Conservation (phyloP, 2,888 invertebrate species). For the Catotricha subobsoleta region DNA sequence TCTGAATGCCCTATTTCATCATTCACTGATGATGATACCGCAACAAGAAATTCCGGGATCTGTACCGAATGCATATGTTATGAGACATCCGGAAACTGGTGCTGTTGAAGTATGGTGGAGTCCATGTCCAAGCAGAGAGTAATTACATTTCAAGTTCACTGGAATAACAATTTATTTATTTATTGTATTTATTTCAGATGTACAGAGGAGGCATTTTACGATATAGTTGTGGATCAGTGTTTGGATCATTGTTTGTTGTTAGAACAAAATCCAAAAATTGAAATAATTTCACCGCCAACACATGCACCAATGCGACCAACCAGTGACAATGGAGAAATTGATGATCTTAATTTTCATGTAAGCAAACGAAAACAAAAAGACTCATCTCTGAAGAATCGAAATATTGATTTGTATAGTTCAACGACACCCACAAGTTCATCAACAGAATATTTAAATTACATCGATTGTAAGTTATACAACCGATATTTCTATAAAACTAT, state of each 20-base stretch:
- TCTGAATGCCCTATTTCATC: slow-evolving; percentile 61
- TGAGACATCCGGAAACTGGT: slow-evolving; percentile 51
- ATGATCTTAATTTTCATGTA: slow-evolving; percentile 38
- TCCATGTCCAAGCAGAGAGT: slow-evolving; percentile 61
- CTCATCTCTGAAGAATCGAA: slow-evolving; percentile 24
- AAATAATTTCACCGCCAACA: slow-evolving; percentile 18
- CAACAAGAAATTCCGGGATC: slow-evolving; percentile 61
- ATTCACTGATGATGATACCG: slow-evolving; percentile 58
- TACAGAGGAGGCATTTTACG: slow-evolving; percentile 53
- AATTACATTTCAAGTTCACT: too few species aligned
- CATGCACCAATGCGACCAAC: slow-evolving; percentile 16
- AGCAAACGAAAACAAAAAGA: slow-evolving; percentile 32
- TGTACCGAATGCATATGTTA: slow-evolving; percentile 55
- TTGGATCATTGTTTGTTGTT: slow-evolving; percentile 50
- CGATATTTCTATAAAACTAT: too few species aligned
- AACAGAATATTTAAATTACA: background rate
- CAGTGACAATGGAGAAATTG: slow-evolving; percentile 32
- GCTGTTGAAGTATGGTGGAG: slow-evolving; percentile 70
- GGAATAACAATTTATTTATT: too few species aligned
- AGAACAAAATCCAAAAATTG: slow-evolving; percentile 24
- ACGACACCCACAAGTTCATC: slow-evolving; percentile 9
- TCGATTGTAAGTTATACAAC: too few species aligned
- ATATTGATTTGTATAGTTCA: slow-evolving; percentile 16
- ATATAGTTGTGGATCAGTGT: slow-evolving; percentile 53
- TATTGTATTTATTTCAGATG: too few species aligned